These are phyloP conservation scores for Piprites chloris DNA, from an alignment of 2,113 vertebrate species.

Conservation along the genomic window DNA sequence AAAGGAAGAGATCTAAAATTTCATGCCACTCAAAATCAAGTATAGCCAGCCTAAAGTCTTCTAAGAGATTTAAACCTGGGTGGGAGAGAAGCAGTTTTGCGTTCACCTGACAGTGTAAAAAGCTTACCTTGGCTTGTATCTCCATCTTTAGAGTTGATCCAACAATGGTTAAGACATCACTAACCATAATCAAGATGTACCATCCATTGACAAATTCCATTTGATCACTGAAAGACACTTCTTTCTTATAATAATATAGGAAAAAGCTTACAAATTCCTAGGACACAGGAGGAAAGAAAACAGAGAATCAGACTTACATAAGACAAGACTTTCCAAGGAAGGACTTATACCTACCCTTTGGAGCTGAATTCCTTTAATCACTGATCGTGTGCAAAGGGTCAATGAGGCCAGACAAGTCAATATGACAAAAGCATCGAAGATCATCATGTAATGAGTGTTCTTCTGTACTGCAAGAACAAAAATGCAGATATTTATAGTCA, in stretches of 20 bases:
- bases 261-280: slow-evolving; percentile 89
- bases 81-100: background rate
- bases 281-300: background rate
- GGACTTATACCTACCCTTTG: slow-evolving; percentile 80
- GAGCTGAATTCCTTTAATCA: slow-evolving; percentile 83
- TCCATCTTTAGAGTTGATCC: slow-evolving; percentile 92
- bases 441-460: slow-evolving; percentile 85
- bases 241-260: slow-evolving; percentile 78
- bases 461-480: slow-evolving; percentile 78
- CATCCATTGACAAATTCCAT: slow-evolving; percentile 95
- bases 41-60: background rate
- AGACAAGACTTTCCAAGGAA: background rate
- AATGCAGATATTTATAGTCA: background rate
- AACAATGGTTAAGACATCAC: slow-evolving; percentile 84
- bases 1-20: background rate
- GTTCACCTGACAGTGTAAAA: background rate
- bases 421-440: slow-evolving; percentile 86
- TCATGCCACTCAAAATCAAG: background rate
- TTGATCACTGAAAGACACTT: slow-evolving; percentile 81
- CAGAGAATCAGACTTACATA: background rate
- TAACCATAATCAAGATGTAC: slow-evolving; percentile 90
- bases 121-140: slow-evolving; percentile 90
- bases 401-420: slow-evolving; percentile 84
- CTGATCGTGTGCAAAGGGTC: slow-evolving; percentile 84
- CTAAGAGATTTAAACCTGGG: background rate